These are phyloP conservation scores for Nematolebias whitei DNA, from an alignment of 2,113 vertebrate genomes.

Conservation along the genomic window DNA sequence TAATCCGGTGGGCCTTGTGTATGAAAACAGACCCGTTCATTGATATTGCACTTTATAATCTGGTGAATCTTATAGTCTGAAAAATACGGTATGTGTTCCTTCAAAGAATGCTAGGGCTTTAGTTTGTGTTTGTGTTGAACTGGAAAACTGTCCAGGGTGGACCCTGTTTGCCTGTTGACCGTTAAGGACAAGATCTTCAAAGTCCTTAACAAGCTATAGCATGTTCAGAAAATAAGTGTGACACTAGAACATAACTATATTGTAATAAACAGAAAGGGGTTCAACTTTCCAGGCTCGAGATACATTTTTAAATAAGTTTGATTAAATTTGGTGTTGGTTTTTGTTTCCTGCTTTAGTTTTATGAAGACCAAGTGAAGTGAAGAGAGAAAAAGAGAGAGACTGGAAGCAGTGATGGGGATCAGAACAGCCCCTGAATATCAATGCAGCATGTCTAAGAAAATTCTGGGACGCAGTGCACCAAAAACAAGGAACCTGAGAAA, in stretches of 20 bases:
- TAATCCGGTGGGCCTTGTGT: no score
- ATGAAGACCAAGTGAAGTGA: background rate
- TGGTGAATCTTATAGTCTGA: no score
- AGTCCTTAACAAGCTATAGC: background rate
- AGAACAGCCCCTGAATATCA: slow-evolving; percentile 91
- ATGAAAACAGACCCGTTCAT: no score
- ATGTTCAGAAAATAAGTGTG: background rate
- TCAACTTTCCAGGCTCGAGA: background rate
- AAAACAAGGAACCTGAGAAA: slow-evolving; percentile 81
- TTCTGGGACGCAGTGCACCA: slow-evolving; percentile 95
- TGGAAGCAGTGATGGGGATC: slow-evolving; percentile 82
- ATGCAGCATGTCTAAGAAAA: slow-evolving; percentile 86
- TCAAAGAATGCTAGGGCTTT: no score
- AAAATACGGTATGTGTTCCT: no score
- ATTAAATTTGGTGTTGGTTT: slow-evolving; percentile 26
- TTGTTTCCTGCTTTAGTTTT: slow-evolving; percentile 9
- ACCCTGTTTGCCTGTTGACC: background rate
- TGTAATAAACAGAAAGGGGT: background rate
- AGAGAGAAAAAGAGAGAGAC: slow-evolving; percentile 28
- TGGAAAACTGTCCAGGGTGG: background rate
- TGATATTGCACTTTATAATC: no score
- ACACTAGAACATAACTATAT: background rate
- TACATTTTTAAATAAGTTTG: slow-evolving; percentile 5
- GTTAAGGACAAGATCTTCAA: background rate
- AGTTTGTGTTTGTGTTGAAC: background rate